Base-by-base conservation (phyloP, 30 jellyfish, hydroid and myxozoan genomes). In the Pseudorhiza aurosa region DNA sequence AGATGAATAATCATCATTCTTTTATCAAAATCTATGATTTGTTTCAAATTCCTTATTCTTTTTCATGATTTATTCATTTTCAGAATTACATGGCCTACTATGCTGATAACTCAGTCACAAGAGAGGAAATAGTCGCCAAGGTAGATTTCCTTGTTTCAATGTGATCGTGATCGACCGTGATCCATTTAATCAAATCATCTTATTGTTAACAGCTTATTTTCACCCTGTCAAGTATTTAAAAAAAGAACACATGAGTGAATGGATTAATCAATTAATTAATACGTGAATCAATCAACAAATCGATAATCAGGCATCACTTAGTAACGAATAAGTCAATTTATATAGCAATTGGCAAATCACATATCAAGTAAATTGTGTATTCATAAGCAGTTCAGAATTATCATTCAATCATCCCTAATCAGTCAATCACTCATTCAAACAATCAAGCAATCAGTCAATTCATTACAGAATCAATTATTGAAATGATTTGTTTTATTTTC, bases 31-130 rank as follows among this genome's bases (percentile, higher is more conserved):
- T n/a, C n/a, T n/a, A n/a, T n/a, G n/a, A n/a, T n/a, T n/a, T 12
- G 50, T 39, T 39, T 39, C 12, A 39, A 39, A 39, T 39, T 39
- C n/a, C n/a, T n/a, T n/a, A n/a, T n/a, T n/a, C n/a, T n/a, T 31
- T 6, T 7, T 11, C 6, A 15, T 17, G 21, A 24, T 76, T 56
- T 0, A 8, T 33, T 75, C 37, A 31, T 14, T 42, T 53, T 2
- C 24, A 82, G 94, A 82, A 82, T 39, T 69, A 55, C 73, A 64
- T 82, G 72, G 87, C 94, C 1, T 82, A 68, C 19, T 82, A 82
- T 71, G 94, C 94, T 2, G 94, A 68, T 31, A 82, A 68, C 63
- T 68, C 94, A 5, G 57, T 68, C 28, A 10, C 59, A 12, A 69
- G 94, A 56, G 94, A 82, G 21, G 94, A 82, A 33, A 46, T 69